Evolutionary conservation across 2,113 vertebrate genomes (phyloP), one percentile per base, ranked within the genome.

Genomic region (Beaufortia kweichowensis): DNA sequence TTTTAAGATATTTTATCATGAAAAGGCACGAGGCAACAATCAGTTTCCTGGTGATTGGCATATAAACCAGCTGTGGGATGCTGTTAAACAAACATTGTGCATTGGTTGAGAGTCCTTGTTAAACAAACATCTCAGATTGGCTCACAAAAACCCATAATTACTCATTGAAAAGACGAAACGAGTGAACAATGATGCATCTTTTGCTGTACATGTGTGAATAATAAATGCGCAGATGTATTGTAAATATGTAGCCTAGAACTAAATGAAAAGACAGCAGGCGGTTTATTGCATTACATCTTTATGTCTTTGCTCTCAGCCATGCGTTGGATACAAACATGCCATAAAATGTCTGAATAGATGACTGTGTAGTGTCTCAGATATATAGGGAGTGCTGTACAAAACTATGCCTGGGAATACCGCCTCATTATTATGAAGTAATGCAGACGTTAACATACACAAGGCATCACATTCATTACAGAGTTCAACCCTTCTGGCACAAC

Each of bases 71-170:
- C 23, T 61, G 24, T 29, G 56, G 48, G 69, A 74, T 64, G 21
- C 57, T 78, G 65, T 80, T 63, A 41, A 77, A 79, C 53, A 65
- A 60, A 72, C 63, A 48, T 29, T 35, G 53, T 64, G 15, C 66
- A 56, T 48, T 31, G 77, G 48, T 63, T 39, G 69, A 78, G 66
- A 79, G 65, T 63, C 71, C 79, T 82, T 60, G 41, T 46, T 72
- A 83, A 78, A 62, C 77, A 73, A 57, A 69, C 53, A 24, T 48
- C 68, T 55, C 60, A 77, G 78, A 84, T 79, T 78, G 50, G 59
- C 26, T 26, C 68, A 50, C 74, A 41, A 66, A 46, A 75, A 67
- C 59, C 76, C 29, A 53, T 81, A 85, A 83, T 85, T 81, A 79
- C 43, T 80, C 75, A 71, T 9, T 29, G 24, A 53, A n/a, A 76